Conservation (phyloP, 2,888 invertebrate genomes). For the Ormyrus labotus region DNA sequence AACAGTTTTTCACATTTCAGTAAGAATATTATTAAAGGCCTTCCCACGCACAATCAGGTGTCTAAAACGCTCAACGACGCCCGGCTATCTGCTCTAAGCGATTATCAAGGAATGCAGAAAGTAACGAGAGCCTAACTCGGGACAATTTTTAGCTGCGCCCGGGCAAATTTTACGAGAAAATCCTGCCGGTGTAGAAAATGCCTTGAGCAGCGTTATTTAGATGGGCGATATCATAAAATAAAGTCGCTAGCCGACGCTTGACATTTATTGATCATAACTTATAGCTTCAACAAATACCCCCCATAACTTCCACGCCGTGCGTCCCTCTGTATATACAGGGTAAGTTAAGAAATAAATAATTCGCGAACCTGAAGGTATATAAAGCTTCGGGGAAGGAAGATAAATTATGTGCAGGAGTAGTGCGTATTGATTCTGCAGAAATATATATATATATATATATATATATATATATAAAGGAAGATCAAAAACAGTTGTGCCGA, state of each 20-base stretch:
- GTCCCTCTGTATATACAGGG: background rate
- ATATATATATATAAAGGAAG: slow-evolving; percentile 8
- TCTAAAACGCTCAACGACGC: too few relatives aligned
- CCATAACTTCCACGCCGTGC: slow-evolving; percentile 32
- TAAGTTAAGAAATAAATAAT: slow-evolving; percentile 53
- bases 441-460: slow-evolving; percentile 9
- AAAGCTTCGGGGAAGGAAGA: slow-evolving; percentile 32
- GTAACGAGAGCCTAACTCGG: too few relatives aligned
- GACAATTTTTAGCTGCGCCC: too few relatives aligned
- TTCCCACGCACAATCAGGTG: too few relatives aligned
- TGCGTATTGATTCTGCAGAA: slow-evolving; percentile 36
- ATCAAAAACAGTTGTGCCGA: slow-evolving; percentile 45
- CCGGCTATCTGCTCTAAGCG: too few relatives aligned
- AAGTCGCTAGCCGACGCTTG: slow-evolving; percentile 40
- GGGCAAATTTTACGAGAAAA: too few relatives aligned
- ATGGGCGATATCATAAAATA: slow-evolving; percentile 55
- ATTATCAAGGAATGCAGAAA: too few relatives aligned
- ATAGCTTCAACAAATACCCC: slow-evolving; percentile 51
- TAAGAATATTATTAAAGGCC: too few relatives aligned
- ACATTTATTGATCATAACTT: slow-evolving; percentile 57
- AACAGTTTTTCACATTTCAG: too few relatives aligned
- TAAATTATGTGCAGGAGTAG: slow-evolving; percentile 36
- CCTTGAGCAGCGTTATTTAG: slow-evolving; percentile 42
- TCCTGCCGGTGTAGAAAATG: slow-evolving; percentile 2
- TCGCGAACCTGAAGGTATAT: slow-evolving; percentile 17